Evolutionary conservation across 2,113 vertebrate species (phyloP), one percentile per base, ranked within the genome.

Genomic region (Sinocyclocheilus anshuiensis): DNA sequence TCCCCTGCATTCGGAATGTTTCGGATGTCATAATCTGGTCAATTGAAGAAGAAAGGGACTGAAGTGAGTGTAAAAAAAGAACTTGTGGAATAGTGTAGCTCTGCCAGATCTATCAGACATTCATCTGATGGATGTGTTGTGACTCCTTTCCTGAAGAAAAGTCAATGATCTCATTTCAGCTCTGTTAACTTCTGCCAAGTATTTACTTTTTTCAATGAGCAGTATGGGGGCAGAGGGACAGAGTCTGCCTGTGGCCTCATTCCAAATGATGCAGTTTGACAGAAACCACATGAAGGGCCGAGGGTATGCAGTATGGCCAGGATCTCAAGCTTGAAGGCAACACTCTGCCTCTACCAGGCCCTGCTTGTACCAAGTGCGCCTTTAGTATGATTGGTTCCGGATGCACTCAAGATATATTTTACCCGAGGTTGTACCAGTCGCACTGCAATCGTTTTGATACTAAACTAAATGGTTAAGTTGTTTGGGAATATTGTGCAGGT

Each of bases 261-360:
- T 90, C 90, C 91, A 91, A 90, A 91, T 92, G 90, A 91, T 90
- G 92, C 92, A 91, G 88, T 91, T 89, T 86, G 87, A 90, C 86
- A 88, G 87, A 88, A 92, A 90, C 89, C 89, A 89, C 87, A 90
- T 88, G 88, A 90, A 91, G 86, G 80, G 63, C 84, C 65, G 9
- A 78, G 71, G 77, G 65, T 50, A 61, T 48, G 63, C 67, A 84
- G 85, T 79, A 71, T 59, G 75, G 87, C 69, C n/a, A 87, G 86
- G 69, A 65, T 69, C 84, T 86, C 57, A 82, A 81, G 87, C 71
- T n/a, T 77, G 15, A 74, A 84, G 81, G 81, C 69, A 77, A 53
- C 83, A 59, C 61, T 79, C 72, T 39, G 65, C 78, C 6, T 78
- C 61, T 57, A 69, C 85, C 57, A 65, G 74, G 5, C 83, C 81